Evolutionary conservation across 2,797 vertebrate genomes (phyloP).

Genomic region (Mycteria americana): DNA sequence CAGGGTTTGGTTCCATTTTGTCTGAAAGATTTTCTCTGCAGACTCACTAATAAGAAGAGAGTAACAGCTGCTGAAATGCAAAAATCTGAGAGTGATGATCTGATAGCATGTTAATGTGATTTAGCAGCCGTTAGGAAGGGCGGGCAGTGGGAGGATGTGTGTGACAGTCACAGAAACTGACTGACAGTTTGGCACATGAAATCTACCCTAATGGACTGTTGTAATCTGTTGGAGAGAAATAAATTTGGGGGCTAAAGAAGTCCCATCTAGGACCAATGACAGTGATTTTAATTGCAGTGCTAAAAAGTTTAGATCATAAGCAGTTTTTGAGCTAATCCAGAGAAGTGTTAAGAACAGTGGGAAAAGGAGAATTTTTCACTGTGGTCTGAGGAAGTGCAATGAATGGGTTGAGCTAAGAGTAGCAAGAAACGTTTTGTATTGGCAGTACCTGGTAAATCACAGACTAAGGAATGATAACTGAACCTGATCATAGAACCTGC

Average conservation of each 20-base stretch:
- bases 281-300: not conserved
- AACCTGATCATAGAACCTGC: not conserved
- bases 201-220: not conserved
- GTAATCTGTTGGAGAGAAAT: slow-evolving; percentile 22
- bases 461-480: not conserved
- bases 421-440: not conserved
- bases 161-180: not conserved
- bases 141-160: not conserved
- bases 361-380: not conserved
- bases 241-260: not conserved
- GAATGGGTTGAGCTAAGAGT: not conserved
- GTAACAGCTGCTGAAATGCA: slow-evolving; percentile 40
- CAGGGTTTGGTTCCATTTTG: slow-evolving; percentile 3
- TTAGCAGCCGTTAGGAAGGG: not conserved
- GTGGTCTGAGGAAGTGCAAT: not conserved
- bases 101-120: slow-evolving; percentile 36
- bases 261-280: not conserved
- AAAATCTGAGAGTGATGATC: slow-evolving; percentile 37
- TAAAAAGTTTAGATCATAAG: not conserved
- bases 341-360: not conserved
- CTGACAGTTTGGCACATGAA: slow-evolving; percentile 11
- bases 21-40: slow-evolving; percentile 43
- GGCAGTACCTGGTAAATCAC: not conserved
- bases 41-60: slow-evolving; percentile 33
- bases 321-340: not conserved